Percentiles rank a stretch among this genome's conserved stretches.
Evolutionary conservation across 1,140 invertebrate species (phyloP).

Genomic region (Radopholus similis): DNA sequence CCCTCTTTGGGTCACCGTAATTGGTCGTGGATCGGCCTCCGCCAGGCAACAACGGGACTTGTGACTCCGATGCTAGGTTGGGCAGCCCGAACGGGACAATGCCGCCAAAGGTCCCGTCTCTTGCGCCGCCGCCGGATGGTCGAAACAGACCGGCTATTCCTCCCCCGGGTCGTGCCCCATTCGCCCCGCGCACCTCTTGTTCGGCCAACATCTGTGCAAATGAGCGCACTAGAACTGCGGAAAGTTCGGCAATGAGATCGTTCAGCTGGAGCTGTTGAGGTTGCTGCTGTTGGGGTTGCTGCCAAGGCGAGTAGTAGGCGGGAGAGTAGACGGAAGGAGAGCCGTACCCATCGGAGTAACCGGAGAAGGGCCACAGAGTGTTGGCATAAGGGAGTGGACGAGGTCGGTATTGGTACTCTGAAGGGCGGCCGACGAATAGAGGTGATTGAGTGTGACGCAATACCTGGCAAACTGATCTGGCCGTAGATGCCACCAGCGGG

Average conservation of each 20-base stretch:
- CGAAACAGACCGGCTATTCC: neutral
- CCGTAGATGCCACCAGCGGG: neutral
- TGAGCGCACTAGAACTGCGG: constrained; percentile 6
- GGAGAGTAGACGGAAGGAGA: no score
- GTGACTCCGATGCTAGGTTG: neutral
- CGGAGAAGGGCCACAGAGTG: neutral
- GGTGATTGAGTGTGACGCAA: no score
- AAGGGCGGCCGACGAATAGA: no score
- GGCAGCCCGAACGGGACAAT: neutral
- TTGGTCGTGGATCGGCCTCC: neutral
- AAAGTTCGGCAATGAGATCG: constrained; percentile 12
- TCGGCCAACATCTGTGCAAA: constrained; percentile 11
- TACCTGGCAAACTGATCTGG: neutral
- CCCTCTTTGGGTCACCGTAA: constrained; percentile 1
- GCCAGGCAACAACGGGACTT: neutral
- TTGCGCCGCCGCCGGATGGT: no score
- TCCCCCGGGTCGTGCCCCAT: neutral
- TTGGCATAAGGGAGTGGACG: neutral
- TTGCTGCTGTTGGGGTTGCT: neutral
- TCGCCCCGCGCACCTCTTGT: neutral
- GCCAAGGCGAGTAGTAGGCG: neutral
- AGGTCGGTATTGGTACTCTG: no score
- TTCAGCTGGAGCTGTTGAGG: constrained; percentile 1
- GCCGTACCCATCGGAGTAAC: no score
- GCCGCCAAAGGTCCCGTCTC: no score